Percentiles rank a stretch among this genome's conserved stretches.
Conservation (phyloP, 2,113 vertebrate genomes). For the Siniperca chuatsi region DNA sequence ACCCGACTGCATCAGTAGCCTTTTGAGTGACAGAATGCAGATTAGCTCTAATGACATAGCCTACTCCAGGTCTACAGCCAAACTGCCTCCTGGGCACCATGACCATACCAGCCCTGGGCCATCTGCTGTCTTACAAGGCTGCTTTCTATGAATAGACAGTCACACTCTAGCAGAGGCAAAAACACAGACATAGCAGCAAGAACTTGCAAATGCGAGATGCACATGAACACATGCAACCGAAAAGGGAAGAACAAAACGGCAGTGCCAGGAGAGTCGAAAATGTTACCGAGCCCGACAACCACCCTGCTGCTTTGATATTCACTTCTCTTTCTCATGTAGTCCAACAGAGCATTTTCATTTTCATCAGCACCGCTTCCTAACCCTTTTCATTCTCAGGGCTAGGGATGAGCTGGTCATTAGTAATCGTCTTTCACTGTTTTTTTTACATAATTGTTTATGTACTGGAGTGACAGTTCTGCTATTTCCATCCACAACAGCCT, state of each 20-base stretch:
- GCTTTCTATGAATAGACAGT: constrained; percentile 56
- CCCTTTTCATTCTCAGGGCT: not conserved
- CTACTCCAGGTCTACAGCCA: constrained; percentile 39
- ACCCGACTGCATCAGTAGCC: constrained; percentile 9
- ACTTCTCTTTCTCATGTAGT: constrained; percentile 19
- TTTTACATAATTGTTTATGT: not conserved
- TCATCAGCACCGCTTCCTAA: not conserved
- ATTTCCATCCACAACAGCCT: constrained; percentile 20
- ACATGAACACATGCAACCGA: constrained; percentile 1
- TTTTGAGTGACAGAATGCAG: constrained; percentile 38
- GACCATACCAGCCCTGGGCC: constrained; percentile 57
- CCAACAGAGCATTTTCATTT: constrained; percentile 14
- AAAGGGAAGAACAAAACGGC: not conserved
- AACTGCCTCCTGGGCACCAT: constrained; percentile 34
- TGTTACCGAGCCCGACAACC: not conserved
- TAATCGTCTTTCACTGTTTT: not conserved
- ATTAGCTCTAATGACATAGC: constrained; percentile 50
- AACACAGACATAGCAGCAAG: constrained; percentile 16
- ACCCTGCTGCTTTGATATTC: constrained; percentile 3
- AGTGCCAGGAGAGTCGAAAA: not conserved
- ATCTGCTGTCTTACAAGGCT: constrained; percentile 56
- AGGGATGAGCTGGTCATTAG: constrained; percentile 2
- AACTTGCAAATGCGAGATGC: constrained; percentile 18
- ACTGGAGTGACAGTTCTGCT: constrained; percentile 11
- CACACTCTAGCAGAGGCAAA: constrained; percentile 15